Base-by-base conservation (phyloP, 2,113 vertebrate genomes). In the sheep (Ovis aries) region DNA sequence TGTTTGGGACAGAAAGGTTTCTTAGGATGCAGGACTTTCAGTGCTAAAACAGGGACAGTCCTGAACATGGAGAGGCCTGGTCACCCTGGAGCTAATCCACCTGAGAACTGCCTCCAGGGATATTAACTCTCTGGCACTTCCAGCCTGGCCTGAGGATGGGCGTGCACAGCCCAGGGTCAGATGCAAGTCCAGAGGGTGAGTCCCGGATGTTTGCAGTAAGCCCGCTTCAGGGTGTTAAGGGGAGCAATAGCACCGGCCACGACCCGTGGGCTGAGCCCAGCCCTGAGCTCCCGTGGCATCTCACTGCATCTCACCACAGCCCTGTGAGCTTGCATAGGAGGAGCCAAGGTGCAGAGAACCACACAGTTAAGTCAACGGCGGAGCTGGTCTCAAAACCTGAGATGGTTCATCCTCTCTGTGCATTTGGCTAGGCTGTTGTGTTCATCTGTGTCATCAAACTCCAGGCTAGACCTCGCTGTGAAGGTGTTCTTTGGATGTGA, bases 201-300 rank as follows among this genome's bases (percentile, higher is more conserved):
- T 12, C 31, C 3, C 14, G 1, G 89, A 8, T 48, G 53, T 78
- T 11, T 59, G 53, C 31, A 90, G 74, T 40, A 43, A 52, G 29
- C 45, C 50, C 1, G 5, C 71, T 33, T 62, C 71, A 27, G 7
- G 1, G 13, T 33, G 8, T 23, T 13, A 13, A 59, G 25, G 31
- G 27, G 64, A 53, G 27, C 33, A 15, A 33, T 3, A 40, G 45
- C 33, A 13, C 27, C 7, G 16, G 53, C 83, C 21, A 33, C 5
- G 1, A 43, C 36, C 62, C 2, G 0, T 10, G 43, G 84, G 45
- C 55, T 29, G 14, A 78, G 33, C 45, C 36, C 31, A 27, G 36
- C 15, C 4, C 81, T 40, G 53, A 40, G 84, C 57, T 27, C 11
- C 9, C 14, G 6, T 2, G 6, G 48, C 3, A 14, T 36, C 52